phyloP scores from a whole-genome alignment of 2,113 vertebrate species.

The Mustela nigripes region DNA sequence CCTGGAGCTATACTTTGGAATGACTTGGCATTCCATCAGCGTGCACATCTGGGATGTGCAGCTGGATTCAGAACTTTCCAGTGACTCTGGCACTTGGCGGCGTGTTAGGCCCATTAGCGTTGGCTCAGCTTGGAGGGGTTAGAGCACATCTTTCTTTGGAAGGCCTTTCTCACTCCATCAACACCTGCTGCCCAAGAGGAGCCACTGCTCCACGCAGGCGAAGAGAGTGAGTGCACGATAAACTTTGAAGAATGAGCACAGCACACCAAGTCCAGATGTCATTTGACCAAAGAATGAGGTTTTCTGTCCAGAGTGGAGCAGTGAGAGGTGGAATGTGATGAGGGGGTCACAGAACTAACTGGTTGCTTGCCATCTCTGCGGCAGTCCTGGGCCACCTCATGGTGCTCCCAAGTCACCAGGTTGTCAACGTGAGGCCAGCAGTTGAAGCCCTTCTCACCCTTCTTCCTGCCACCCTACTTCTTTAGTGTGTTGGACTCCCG shows the following conservation, averaged over 20 bases:
- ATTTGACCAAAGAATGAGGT: too few species aligned
- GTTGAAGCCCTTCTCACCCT: neutral
- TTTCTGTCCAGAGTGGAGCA: neutral
- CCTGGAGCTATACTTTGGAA: neutral
- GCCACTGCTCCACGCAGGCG: neutral
- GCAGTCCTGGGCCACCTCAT: neutral
- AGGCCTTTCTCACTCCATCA: neutral
- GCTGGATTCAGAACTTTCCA: conserved; percentile 19
- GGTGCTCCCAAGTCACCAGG: neutral
- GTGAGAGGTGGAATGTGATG: neutral
- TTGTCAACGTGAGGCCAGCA: neutral
- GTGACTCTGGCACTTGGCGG: neutral
- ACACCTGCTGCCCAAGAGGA: neutral
- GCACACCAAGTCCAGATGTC: neutral
- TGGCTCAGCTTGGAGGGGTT: neutral
- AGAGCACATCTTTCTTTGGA: neutral
- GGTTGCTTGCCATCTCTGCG: neutral
- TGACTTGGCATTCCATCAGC: neutral
- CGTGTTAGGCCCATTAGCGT: neutral
- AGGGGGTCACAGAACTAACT: neutral
- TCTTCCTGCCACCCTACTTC: neutral
- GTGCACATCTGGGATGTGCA: conserved; percentile 47
- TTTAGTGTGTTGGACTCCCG: neutral
- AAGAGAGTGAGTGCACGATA: neutral
- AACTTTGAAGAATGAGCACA: neutral